phyloP scores from a whole-genome alignment of 53 echinoderm and acorn worm genomes.

The Echinarachnius parma region DNA sequence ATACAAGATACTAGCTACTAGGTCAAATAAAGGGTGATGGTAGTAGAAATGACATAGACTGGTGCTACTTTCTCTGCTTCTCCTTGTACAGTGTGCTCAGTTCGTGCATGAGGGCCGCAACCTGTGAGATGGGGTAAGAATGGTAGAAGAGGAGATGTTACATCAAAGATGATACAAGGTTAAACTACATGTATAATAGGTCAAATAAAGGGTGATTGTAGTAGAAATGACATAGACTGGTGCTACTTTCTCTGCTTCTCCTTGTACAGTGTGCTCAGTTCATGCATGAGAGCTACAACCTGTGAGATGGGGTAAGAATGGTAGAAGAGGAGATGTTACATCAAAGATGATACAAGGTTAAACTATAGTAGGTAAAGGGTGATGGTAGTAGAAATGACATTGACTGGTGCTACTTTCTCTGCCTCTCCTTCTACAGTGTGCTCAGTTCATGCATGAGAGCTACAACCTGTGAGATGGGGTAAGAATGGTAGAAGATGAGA shows the following conservation, averaged over 20 bases:
- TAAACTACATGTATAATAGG: too few species aligned
- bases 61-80: slow-evolving; percentile 62
- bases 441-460: slow-evolving; percentile 78
- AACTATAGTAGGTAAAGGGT: too few species aligned
- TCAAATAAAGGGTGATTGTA: too few species aligned
- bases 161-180: too few species aligned
- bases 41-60: slow-evolving; percentile 62
- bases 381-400: too few species aligned
- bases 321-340: too few species aligned
- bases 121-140: slow-evolving; percentile 44
- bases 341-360: too few species aligned
- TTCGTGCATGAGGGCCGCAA: slow-evolving; percentile 79
- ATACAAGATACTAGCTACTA: too few species aligned
- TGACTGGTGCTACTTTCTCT: slow-evolving; percentile 60
- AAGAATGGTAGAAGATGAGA: neutral
- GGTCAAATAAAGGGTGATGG: too few species aligned
- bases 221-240: slow-evolving; percentile 54
- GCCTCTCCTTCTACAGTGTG: slow-evolving; percentile 77
- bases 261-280: slow-evolving; percentile 83
- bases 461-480: slow-evolving; percentile 60
- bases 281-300: slow-evolving; percentile 81
- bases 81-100: slow-evolving; percentile 83
- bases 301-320: slow-evolving; percentile 23
- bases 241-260: slow-evolving; percentile 70
- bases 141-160: too few species aligned